phyloP scores from a whole-genome alignment of 1,140 invertebrate genomes.

The Ceratoteleas bidentatus region DNA sequence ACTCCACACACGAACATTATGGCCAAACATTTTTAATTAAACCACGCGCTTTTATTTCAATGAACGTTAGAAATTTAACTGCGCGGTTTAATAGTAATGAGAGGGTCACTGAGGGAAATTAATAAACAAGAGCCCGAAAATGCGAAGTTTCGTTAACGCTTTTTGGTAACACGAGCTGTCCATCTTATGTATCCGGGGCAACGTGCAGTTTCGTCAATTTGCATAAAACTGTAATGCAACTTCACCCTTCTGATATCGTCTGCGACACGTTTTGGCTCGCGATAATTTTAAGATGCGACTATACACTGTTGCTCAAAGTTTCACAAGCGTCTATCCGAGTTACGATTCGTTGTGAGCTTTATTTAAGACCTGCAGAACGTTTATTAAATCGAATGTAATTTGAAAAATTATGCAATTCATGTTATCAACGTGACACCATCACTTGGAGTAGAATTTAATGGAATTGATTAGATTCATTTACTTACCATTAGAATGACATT shows the following conservation, averaged over 20 bases:
- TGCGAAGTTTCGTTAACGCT: slow-evolving; percentile 25
- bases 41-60: too few species aligned
- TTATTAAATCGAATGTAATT: too few species aligned
- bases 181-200: slow-evolving; percentile 33
- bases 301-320: slow-evolving; percentile 41
- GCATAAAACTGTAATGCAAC: slow-evolving; percentile 45
- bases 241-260: slow-evolving; percentile 45
- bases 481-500: too few species aligned
- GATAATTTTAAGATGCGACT: slow-evolving; percentile 50
- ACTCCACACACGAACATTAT: too few species aligned
- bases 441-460: not conserved
- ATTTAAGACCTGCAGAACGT: slow-evolving; percentile 22
- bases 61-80: too few species aligned
- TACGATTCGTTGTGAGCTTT: slow-evolving; percentile 29
- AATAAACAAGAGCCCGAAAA: slow-evolving; percentile 32
- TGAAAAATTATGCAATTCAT: too few species aligned
- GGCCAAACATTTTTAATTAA: too few species aligned
- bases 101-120: not conserved
- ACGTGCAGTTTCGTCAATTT: slow-evolving; percentile 24
- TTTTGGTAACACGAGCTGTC: slow-evolving; percentile 38
- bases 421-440: too few species aligned
- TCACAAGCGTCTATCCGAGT: slow-evolving; percentile 19
- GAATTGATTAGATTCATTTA: too few species aligned
- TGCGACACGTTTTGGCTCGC: slow-evolving; percentile 40
- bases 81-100: slow-evolving; percentile 1